Percentiles rank a stretch among this genome's conserved stretches.
Conservation (phyloP, 2,113 vertebrate genomes). For the Ceyx melanurus region DNA sequence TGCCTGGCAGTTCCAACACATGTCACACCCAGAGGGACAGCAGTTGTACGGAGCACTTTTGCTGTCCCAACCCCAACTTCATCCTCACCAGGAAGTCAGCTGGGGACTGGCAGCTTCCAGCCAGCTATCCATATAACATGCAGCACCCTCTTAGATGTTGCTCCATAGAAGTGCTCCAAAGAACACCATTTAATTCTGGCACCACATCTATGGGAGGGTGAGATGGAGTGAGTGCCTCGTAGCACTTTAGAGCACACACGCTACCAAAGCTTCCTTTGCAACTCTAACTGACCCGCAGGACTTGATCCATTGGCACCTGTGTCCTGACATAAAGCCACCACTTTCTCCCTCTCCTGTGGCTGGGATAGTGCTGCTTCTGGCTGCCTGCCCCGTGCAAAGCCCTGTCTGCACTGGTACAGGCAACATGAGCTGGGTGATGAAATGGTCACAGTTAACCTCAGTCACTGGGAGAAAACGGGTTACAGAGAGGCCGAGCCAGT, state of each 20-base stretch:
- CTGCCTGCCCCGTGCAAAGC: rapidly evolving
- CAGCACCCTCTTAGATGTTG: background rate
- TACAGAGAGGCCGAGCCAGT: background rate
- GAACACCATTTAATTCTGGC: background rate
- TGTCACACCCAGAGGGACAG: rapidly evolving
- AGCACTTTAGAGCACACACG: background rate
- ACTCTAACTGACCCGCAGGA: background rate
- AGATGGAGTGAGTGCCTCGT: rapidly evolving
- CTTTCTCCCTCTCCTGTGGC: background rate
- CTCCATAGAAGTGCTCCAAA: background rate
- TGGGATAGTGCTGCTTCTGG: rapidly evolving
- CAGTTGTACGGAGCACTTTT: rapidly evolving
- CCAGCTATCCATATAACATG: background rate
- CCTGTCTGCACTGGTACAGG: background rate
- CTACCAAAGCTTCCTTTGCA: background rate
- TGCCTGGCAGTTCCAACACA: rapidly evolving
- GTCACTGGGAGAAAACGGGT: background rate
- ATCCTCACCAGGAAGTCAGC: background rate
- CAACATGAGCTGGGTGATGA: rapidly evolving
- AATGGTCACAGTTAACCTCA: background rate
- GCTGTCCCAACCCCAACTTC: background rate
- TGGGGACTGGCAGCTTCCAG: rapidly evolving
- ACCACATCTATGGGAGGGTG: rapidly evolving
- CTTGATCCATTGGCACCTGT: background rate
- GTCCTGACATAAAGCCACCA: rapidly evolving